Percentiles rank a stretch among this genome's conserved stretches.
Conservation (phyloP, 2,113 vertebrate species). For the Galbula dea region DNA sequence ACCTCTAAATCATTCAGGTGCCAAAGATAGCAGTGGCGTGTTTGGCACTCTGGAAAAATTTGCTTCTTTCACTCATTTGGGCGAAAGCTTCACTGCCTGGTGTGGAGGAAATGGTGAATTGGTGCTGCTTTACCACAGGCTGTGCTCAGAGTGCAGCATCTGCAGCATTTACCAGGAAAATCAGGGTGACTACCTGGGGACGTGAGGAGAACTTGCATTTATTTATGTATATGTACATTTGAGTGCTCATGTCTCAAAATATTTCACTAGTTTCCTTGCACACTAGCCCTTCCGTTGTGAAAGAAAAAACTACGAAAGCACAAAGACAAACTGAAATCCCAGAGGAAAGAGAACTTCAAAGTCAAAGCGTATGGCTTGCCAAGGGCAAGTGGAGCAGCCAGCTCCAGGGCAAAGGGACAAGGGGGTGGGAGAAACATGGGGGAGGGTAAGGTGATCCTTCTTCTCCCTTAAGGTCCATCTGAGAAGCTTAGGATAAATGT, state of each 20-base stretch:
- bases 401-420: background rate
- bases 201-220: background rate
- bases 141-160: fast-evolving
- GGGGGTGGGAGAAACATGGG: background rate
- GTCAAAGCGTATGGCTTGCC: background rate
- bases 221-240: background rate
- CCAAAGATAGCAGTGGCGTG: background rate
- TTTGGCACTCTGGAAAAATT: background rate
- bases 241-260: background rate
- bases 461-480: background rate
- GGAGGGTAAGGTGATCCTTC: background rate
- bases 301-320: background rate
- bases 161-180: background rate
- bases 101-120: background rate
- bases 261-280: background rate
- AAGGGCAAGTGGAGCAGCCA: background rate
- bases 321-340: background rate
- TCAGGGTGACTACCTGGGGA: background rate
- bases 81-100: background rate
- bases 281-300: background rate
- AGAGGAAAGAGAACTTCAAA: background rate
- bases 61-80: background rate
- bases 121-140: background rate
- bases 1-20: background rate
- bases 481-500: background rate